Evolutionary conservation across 2,888 invertebrate genomes (phyloP).

Genomic region (Cosmopolites sordidus): DNA sequence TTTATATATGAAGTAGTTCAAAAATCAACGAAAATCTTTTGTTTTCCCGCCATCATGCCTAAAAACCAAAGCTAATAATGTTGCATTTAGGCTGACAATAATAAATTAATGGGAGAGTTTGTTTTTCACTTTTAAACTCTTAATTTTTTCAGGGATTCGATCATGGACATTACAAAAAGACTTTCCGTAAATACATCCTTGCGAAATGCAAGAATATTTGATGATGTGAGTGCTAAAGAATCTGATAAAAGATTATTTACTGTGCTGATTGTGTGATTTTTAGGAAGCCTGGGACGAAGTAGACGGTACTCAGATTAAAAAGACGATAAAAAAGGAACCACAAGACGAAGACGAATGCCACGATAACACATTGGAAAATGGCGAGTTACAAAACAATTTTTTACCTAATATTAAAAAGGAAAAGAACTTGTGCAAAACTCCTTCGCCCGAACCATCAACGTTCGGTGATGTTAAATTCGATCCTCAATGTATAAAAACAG

Average conservation of each 20-base stretch:
- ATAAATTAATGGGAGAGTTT: no score
- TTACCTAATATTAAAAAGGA: not conserved
- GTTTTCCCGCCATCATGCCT: no score
- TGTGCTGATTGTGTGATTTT: conserved; percentile 14
- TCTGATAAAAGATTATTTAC: not conserved
- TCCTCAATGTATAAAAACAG: conserved; percentile 8
- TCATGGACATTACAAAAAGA: conserved; percentile 8
- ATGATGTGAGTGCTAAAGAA: conserved; percentile 36
- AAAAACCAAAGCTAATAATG: no score
- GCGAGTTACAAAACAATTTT: conserved; percentile 10
- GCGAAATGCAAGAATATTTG: conserved; percentile 41
- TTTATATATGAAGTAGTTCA: no score
- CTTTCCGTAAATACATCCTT: conserved; percentile 39
- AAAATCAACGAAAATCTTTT: no score
- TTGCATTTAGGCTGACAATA: no score
- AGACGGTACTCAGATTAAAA: conserved; percentile 9
- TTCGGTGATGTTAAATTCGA: conserved; percentile 1
- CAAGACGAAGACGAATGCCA: conserved; percentile 3
- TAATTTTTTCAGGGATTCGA: not conserved
- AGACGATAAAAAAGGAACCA: conserved; percentile 12
- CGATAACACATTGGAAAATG: conserved; percentile 9
- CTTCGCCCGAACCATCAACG: not conserved
- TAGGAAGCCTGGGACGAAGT: conserved; percentile 36
- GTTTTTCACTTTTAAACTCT: no score
- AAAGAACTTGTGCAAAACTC: not conserved